Evolutionary conservation across 2,113 vertebrate genomes (phyloP), one percentile per base, ranked within the genome.

Genomic region (Microtus pennsylvanicus): DNA sequence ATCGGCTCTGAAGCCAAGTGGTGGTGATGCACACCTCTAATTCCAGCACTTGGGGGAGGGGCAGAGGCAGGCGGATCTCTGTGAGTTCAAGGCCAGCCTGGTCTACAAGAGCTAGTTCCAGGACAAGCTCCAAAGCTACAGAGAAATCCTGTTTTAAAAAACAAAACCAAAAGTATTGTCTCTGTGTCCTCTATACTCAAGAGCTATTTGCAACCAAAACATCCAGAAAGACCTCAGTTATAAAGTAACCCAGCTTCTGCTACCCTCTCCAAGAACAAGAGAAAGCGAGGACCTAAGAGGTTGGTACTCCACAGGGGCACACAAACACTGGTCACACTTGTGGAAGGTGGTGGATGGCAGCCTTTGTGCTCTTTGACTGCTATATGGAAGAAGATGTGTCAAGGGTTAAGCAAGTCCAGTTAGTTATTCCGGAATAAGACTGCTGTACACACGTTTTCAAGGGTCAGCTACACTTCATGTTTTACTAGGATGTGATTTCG

Each of bases 401-500:
- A 52, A 58, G 45, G 19, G 7, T 8, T 35, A 30, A 58, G 69
- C 75, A 69, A 24, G 61, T 74, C 83, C 38, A 45, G 28, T 16
- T 13, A 8, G 61, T 12, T 92, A 55, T 50, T 42, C 2, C 7
- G 22, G 30, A n/a, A 69, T 42, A 82, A 82, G 87, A 55, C n/a
- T 89, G 76, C 45, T 52, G 5, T 75, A 75, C 17, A 72, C 88
- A 87, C 1, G 69, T 50, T 90, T 88, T 86, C 47, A 83, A 89
- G 4, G 13, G 82, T 75, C 30, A 93, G 35, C 2, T 38, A 35
- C 30, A 52, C 10, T 78, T 63, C 55, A 33, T 47, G 76, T 38
- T 88, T 90, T 63, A 58, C 52, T 83, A 87, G 94, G 87, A 93
- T 19, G 74, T 11, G 28, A 52, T 55, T 89, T 86, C 94, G 35